Conservation (phyloP, 2,113 vertebrate genomes). For the Notarius lentiginosus region DNA sequence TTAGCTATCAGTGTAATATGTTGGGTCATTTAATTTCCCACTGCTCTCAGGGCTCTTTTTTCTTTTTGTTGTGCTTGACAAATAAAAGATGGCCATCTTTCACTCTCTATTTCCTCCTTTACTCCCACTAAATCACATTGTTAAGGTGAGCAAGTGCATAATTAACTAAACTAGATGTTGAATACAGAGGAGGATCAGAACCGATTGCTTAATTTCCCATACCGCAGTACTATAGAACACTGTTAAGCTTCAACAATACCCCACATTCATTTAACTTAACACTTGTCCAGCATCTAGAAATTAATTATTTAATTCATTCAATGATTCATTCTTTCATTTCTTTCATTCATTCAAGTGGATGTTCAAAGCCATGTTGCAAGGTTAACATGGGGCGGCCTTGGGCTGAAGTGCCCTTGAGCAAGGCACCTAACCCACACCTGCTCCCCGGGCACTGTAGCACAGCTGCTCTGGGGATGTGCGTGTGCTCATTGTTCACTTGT, state of each 20-base stretch:
- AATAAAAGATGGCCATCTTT: slow-evolving; percentile 13
- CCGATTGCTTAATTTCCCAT: background rate
- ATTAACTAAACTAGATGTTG: slow-evolving; percentile 17
- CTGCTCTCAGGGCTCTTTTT: slow-evolving; percentile 24
- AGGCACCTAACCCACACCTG: too few relatives aligned
- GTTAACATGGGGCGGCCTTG: too few relatives aligned
- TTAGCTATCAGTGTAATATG: slow-evolving; percentile 23
- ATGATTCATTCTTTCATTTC: too few relatives aligned
- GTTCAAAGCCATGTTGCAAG: too few relatives aligned
- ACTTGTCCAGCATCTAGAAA: slow-evolving; percentile 35
- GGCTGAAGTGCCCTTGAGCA: too few relatives aligned
- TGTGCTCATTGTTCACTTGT: too few relatives aligned
- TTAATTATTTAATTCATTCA: background rate
- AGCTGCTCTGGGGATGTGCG: too few relatives aligned
- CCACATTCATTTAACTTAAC: slow-evolving; percentile 48
- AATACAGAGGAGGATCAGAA: background rate
- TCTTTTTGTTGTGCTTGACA: slow-evolving; percentile 15
- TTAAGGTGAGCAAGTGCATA: slow-evolving; percentile 24
- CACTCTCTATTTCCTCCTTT: background rate
- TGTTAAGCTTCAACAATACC: background rate
- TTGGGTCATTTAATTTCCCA: slow-evolving; percentile 38
- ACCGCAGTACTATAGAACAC: background rate
- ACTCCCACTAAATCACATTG: slow-evolving; percentile 1
- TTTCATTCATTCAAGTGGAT: too few relatives aligned
- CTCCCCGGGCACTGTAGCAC: too few relatives aligned